Conservation (phyloP, 2,113 vertebrate species). For the Pterocles burchelli region DNA sequence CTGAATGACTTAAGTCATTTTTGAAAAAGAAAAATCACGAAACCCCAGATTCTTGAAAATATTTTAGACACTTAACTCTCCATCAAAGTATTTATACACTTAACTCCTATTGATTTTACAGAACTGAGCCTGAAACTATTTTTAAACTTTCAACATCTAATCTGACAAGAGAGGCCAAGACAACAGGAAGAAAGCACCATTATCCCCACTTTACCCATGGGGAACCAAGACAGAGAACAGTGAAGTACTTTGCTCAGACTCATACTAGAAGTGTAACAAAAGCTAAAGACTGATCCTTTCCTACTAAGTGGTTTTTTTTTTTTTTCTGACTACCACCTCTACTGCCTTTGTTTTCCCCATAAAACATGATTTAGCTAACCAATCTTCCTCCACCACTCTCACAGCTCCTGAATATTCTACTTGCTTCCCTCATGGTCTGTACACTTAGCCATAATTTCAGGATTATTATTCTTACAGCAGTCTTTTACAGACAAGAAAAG, state of each 20-base stretch:
- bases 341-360: not conserved
- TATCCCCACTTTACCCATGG: not conserved
- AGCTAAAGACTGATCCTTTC: not conserved
- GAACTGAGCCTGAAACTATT: not conserved
- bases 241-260: not conserved
- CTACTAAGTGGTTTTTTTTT: not conserved
- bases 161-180: not conserved
- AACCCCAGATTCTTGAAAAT: not conserved
- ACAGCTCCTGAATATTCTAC: not conserved
- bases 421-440: not conserved
- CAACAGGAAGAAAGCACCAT: not conserved
- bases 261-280: not conserved
- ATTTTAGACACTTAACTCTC: not conserved
- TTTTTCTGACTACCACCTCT: not conserved
- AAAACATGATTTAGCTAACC: not conserved
- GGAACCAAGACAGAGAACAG: not conserved
- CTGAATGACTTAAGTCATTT: not conserved
- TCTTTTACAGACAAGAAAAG: not conserved
- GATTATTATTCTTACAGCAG: not conserved
- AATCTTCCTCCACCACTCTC: not conserved
- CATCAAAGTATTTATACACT: not conserved
- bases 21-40: not conserved
- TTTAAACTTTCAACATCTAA: not conserved
- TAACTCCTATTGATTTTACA: not conserved
- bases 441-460: not conserved